phyloP scores from a whole-genome alignment of 2,797 vertebrate species.

The Pagetopsis macropterus region DNA sequence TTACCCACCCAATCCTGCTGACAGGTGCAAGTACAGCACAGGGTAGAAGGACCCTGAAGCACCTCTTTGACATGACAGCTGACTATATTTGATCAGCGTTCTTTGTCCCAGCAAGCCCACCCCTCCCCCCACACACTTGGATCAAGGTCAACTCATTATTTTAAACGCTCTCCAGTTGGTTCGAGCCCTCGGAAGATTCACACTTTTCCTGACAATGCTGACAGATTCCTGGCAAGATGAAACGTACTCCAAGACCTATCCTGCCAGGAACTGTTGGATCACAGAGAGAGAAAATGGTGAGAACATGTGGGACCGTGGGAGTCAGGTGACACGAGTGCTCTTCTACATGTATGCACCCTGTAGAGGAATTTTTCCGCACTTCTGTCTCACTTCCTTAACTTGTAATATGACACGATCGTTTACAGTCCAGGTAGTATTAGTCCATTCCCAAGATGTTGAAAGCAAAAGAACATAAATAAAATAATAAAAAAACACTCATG shows the following conservation, averaged over 20 bases:
- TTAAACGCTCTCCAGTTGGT: not conserved
- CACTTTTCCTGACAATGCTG: constrained; percentile 19
- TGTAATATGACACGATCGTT: constrained; percentile 4
- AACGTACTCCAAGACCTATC: not conserved
- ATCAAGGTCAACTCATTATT: constrained; percentile 49
- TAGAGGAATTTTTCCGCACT: not conserved
- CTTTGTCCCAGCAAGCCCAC: not conserved
- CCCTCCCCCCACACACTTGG: constrained; percentile 14
- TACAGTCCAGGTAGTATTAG: constrained; percentile 36
- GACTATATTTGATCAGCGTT: constrained; percentile 12
- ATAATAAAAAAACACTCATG: constrained; percentile 47
- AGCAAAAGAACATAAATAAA: constrained; percentile 31
- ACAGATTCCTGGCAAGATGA: constrained; percentile 62
- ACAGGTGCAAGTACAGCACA: constrained; percentile 10
- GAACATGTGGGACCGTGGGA: constrained; percentile 57
- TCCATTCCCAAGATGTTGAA: constrained; percentile 26
- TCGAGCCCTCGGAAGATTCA: constrained; percentile 26
- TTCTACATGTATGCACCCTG: constrained; percentile 5
- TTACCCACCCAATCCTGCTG: not conserved
- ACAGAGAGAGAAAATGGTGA: constrained; percentile 35
- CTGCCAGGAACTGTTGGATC: constrained; percentile 32
- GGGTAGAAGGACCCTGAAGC: constrained; percentile 11
- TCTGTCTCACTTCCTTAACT: not conserved
- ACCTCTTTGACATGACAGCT: not conserved
- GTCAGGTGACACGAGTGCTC: constrained; percentile 33